Evolutionary conservation across 1,140 invertebrate species (phyloP).

Genomic region (Hypothenemus hampei): DNA sequence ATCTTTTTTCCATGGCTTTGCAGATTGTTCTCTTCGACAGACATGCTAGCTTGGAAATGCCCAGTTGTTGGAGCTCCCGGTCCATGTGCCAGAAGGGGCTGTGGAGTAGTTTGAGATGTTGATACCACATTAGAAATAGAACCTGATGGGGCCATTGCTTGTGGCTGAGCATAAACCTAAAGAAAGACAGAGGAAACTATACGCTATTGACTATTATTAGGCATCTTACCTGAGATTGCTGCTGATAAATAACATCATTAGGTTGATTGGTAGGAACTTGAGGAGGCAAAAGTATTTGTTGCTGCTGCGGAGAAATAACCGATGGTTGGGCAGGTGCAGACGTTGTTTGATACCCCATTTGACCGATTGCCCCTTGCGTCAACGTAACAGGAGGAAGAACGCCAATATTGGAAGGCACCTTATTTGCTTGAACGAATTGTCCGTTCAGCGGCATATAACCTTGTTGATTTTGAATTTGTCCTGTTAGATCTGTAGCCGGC

Average conservation of each 20-base stretch:
- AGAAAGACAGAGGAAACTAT: constrained; percentile 3
- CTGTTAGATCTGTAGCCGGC: too few species aligned
- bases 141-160: constrained; percentile 28
- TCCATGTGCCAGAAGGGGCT: not conserved
- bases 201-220: not conserved
- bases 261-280: constrained; percentile 12
- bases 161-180: constrained; percentile 12
- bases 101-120: constrained; percentile 8
- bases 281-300: constrained; percentile 11
- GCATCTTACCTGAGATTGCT: constrained; percentile 8
- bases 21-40: constrained; percentile 29
- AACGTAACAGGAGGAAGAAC: too few species aligned
- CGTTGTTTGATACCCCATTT: constrained; percentile 15
- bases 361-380: too few species aligned
- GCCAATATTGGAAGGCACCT: too few species aligned
- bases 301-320: constrained; percentile 12
- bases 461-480: too few species aligned
- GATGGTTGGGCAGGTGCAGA: constrained; percentile 1
- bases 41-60: constrained; percentile 28
- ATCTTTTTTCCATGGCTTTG: constrained; percentile 26
- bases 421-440: too few species aligned
- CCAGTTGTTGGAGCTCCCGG: not conserved
- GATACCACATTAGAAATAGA: constrained; percentile 34
- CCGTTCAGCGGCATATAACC: too few species aligned
- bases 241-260: constrained; percentile 12